Evolutionary conservation across 2,888 invertebrate genomes (phyloP).

Genomic region (Operophtera brumata): DNA sequence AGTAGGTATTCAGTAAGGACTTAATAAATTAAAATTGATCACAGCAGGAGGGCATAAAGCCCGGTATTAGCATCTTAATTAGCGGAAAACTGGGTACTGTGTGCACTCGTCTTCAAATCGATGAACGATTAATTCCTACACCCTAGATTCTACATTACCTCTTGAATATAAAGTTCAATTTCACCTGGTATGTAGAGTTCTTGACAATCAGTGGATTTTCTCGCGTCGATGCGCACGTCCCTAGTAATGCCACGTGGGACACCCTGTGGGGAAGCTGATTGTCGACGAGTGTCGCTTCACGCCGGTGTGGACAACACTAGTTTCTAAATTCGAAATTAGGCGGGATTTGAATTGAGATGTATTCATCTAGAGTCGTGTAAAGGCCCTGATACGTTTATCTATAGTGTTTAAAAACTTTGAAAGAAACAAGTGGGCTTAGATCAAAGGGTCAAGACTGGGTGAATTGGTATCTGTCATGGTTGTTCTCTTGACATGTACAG

Average conservation of each 20-base stretch:
- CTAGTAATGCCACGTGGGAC: constrained; percentile 68
- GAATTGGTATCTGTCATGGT: too few relatives aligned
- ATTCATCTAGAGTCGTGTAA: constrained; percentile 4
- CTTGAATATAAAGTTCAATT: constrained; percentile 27
- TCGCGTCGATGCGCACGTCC: constrained; percentile 58
- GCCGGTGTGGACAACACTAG: constrained; percentile 63
- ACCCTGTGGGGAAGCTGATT: constrained; percentile 70
- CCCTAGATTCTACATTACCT: constrained; percentile 18
- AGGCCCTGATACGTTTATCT: neutral
- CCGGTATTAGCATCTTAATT: constrained; percentile 66
- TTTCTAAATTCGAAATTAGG: constrained; percentile 49
- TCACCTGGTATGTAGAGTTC: constrained; percentile 23
- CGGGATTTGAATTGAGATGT: constrained; percentile 21
- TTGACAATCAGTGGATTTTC: constrained; percentile 54
- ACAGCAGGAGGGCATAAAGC: constrained; percentile 47
- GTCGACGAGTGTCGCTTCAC: constrained; percentile 72
- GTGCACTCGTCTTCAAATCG: constrained; percentile 48
- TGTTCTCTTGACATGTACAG: too few relatives aligned
- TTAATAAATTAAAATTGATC: constrained; percentile 55
- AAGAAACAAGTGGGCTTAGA: constrained; percentile 5
- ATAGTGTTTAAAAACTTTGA: neutral
- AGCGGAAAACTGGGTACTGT: constrained; percentile 61
- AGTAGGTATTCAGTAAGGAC: constrained; percentile 37
- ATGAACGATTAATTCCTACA: constrained; percentile 22
- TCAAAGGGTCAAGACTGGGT: constrained; percentile 29